A percentile compares a stretch with the other conserved stretches of the same genome.
phyloP scores from a whole-genome alignment of 2,113 vertebrate genomes.

The Arvicanthis niloticus region DNA sequence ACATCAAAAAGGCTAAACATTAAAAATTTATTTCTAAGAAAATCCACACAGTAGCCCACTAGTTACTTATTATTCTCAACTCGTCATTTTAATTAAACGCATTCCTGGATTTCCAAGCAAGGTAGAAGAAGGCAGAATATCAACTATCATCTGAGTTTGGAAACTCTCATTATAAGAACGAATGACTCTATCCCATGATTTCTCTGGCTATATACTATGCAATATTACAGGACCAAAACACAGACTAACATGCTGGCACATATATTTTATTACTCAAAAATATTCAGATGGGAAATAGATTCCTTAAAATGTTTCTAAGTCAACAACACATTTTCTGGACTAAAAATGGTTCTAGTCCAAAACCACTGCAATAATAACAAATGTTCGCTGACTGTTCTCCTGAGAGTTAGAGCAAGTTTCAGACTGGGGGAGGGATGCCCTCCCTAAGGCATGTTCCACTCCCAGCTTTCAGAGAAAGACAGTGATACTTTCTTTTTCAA shows the following conservation, averaged over 20 bases:
- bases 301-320: constrained; percentile 5
- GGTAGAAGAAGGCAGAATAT: background rate
- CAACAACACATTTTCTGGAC: background rate
- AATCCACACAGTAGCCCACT: background rate
- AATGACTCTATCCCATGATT: background rate
- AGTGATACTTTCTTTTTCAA: background rate
- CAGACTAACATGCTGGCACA: background rate
- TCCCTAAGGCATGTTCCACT: background rate
- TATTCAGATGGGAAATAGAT: background rate
- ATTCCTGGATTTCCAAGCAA: constrained; percentile 49
- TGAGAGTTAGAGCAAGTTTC: background rate
- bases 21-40: constrained; percentile 48
- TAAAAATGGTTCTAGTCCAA: constrained; percentile 23
- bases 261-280: constrained; percentile 20
- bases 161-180: constrained; percentile 11
- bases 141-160: background rate
- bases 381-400: constrained; percentile 40
- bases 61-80: constrained; percentile 17
- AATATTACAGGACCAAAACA: background rate
- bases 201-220: background rate
- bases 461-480: background rate
- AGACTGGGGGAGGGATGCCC: background rate
- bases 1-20: constrained; percentile 40
- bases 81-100: constrained; percentile 35
- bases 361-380: constrained; percentile 11